Evolutionary conservation across 2,888 invertebrate species (phyloP).

Genomic region (Podabrus alpinus): DNA sequence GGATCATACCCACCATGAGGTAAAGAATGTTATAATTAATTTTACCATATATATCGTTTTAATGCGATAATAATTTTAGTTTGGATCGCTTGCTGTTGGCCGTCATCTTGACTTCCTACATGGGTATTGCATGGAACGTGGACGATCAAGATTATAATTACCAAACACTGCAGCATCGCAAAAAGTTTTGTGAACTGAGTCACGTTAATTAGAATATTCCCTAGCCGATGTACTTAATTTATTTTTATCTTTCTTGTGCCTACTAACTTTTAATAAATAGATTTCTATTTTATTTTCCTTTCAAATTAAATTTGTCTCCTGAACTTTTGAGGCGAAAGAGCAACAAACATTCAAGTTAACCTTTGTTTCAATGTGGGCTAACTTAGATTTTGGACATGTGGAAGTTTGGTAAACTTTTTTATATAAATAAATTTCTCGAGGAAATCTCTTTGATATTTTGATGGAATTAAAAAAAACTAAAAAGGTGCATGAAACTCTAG

Average conservation of each 20-base stretch:
- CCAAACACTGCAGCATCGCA: slow-evolving; percentile 57
- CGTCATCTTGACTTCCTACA: slow-evolving; percentile 59
- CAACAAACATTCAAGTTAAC: no score
- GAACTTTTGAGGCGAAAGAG: no score
- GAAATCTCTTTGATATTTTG: no score
- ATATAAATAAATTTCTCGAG: no score
- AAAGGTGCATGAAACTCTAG: no score
- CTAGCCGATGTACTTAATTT: neutral
- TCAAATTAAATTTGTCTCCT: no score
- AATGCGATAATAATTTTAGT: slow-evolving; percentile 38
- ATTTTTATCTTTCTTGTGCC: neutral
- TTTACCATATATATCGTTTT: slow-evolving; percentile 7
- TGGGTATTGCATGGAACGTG: slow-evolving; percentile 65
- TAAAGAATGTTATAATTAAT: slow-evolving; percentile 40
- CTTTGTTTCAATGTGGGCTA: no score
- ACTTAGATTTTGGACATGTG: no score
- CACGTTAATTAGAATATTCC: slow-evolving; percentile 27
- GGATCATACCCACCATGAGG: slow-evolving; percentile 66
- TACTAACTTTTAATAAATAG: neutral
- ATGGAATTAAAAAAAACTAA: no score
- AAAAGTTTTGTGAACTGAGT: slow-evolving; percentile 57
- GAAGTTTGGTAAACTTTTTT: no score
- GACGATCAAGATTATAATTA: slow-evolving; percentile 62
- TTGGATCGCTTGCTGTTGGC: slow-evolving; percentile 63
- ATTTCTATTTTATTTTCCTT: neutral